A percentile compares a stretch with the other conserved stretches of the same genome.
These are phyloP conservation scores for Erpetoichthys calabaricus DNA, from an alignment of 2,797 vertebrate species.

Conservation along the genomic window DNA sequence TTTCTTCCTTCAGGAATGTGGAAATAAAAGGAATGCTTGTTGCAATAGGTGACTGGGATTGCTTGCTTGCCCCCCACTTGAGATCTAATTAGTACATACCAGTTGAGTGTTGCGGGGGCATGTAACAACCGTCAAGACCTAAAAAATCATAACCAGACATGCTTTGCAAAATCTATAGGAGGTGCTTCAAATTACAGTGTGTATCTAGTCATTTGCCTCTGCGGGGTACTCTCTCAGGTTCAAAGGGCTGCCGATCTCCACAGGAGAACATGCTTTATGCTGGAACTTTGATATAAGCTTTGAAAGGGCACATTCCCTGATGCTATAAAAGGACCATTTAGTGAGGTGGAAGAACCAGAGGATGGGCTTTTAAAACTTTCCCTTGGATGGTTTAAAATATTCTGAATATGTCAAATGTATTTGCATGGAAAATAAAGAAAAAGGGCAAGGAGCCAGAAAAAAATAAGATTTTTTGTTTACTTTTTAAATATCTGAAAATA, in stretches of 20 bases:
- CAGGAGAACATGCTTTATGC: constrained; percentile 2
- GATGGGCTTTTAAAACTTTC: too few species aligned
- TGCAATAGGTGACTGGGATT: background rate
- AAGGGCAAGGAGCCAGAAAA: too few species aligned
- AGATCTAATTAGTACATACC: background rate
- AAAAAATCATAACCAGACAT: background rate
- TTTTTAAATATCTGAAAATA: too few species aligned
- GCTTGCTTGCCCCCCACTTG: background rate
- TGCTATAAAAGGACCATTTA: constrained; percentile 2
- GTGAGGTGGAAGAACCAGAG: too few species aligned
- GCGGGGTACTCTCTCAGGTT: constrained; percentile 1
- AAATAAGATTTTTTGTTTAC: too few species aligned
- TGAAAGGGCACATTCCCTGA: constrained; percentile 4
- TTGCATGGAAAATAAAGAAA: too few species aligned
- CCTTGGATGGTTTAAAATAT: too few species aligned
- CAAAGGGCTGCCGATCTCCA: background rate
- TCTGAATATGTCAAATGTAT: too few species aligned
- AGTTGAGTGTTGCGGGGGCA: background rate
- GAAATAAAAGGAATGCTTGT: background rate
- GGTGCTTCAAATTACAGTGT: constrained; percentile 1
- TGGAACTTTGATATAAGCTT: constrained; percentile 8
- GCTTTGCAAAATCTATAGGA: background rate
- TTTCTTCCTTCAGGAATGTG: background rate
- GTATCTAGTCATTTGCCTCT: background rate
- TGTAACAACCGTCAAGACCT: background rate